Evolutionary conservation across 2,113 vertebrate species (phyloP).

Genomic region (Sclerurus mexicanus): DNA sequence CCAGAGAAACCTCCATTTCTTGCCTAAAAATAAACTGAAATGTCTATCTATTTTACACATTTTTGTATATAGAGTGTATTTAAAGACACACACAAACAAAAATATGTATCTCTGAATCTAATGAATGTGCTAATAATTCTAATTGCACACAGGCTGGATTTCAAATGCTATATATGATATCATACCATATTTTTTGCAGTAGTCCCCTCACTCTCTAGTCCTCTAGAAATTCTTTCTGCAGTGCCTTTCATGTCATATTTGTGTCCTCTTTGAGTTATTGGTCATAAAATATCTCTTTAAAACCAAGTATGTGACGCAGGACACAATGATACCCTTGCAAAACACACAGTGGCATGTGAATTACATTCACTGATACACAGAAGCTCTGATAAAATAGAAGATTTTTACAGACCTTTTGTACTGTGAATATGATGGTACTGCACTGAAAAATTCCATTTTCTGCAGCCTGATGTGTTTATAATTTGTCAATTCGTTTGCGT

Average conservation of each 20-base stretch:
- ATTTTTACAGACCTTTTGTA: not conserved
- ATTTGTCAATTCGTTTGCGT: not conserved
- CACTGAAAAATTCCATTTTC: not conserved
- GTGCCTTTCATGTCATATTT: not conserved
- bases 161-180: not conserved
- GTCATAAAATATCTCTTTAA: not conserved
- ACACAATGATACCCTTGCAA: rapidly evolving
- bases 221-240: not conserved
- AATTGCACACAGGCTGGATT: not conserved
- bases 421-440: not conserved
- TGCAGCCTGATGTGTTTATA: not conserved
- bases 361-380: not conserved
- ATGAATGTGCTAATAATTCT: not conserved
- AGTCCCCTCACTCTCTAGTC: not conserved
- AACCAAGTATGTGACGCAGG: not conserved
- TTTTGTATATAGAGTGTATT: not conserved
- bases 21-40: not conserved
- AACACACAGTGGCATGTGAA: not conserved
- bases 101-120: not conserved
- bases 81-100: not conserved
- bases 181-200: not conserved
- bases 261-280: not conserved
- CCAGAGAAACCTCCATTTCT: not conserved
- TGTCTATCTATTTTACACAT: not conserved
- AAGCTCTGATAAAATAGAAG: not conserved